A percentile compares a stretch with the other conserved stretches of the same genome.
phyloP scores from a whole-genome alignment of 2,797 vertebrate genomes.

The Odontamblyopus lacepedii region DNA sequence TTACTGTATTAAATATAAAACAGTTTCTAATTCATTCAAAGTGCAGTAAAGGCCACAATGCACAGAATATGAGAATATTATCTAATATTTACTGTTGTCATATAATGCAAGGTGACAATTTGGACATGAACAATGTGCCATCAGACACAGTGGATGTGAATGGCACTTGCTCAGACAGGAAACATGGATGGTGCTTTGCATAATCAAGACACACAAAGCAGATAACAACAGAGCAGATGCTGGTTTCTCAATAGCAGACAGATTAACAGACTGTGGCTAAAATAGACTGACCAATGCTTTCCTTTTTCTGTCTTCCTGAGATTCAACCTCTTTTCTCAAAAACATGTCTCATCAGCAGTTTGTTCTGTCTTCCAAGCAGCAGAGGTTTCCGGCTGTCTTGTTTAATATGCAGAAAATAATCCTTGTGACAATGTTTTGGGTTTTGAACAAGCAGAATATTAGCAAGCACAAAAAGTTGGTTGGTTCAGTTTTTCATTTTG shows the following conservation, averaged over 20 bases:
- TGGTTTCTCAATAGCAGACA: conserved; percentile 77
- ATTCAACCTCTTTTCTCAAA: conserved; percentile 63
- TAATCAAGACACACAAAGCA: conserved; percentile 62
- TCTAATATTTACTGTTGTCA: background rate
- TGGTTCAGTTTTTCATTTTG: background rate
- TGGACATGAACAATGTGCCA: background rate
- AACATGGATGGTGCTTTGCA: conserved; percentile 67
- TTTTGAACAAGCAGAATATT: conserved; percentile 45
- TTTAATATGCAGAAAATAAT: conserved; percentile 70
- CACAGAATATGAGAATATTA: too few species aligned
- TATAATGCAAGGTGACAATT: background rate
- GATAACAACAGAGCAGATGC: conserved; percentile 62
- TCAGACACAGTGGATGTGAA: conserved; percentile 28
- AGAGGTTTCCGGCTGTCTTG: conserved; percentile 73
- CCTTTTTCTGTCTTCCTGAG: conserved; percentile 65
- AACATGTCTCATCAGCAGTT: conserved; percentile 77
- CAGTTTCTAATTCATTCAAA: background rate
- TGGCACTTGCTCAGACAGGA: conserved; percentile 56
- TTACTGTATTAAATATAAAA: background rate
- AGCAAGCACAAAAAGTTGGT: conserved; percentile 14
- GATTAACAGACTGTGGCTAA: conserved; percentile 71
- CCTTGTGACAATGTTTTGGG: conserved; percentile 57
- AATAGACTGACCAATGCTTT: conserved; percentile 67
- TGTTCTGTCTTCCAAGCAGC: conserved; percentile 52
- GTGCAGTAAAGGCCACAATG: background rate